Base-by-base conservation (phyloP, 2,113 vertebrate genomes). In the Notothenia rossii region DNA sequence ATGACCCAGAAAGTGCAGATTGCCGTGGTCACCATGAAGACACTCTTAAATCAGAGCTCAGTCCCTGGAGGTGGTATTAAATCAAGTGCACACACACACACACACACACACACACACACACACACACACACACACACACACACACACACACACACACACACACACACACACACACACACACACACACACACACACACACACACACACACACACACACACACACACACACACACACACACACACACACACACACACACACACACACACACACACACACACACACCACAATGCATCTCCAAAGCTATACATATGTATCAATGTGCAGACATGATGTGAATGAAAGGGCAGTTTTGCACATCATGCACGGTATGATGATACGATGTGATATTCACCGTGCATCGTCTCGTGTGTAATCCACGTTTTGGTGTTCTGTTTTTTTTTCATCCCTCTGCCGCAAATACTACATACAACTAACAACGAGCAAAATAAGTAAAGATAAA, bases 1-100 rank as follows among this genome's bases (percentile, higher is more conserved):
- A 76, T 87, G 87, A 91, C 79, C 78, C 60, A 79, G 82, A 91
- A 83, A 89, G 72, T 71, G 72, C 50, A 70, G 78, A 71, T 80
- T 74, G 74, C 58, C 1, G 46, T 29, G 68, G 58, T 72, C 18
- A 63, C 71, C 62, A 69, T 82, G 85, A 85, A 86, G 82, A 86
- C 12, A 12, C 71, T 80, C 56, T 83, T 87, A 89, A 89, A 91
- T 91, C 86, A 91, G 40, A 59, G 66, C 68, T 60, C 70, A 43
- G 67, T 78, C 75, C 73, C 77, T 72, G 51, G 79, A 81, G 70
- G 29, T 76, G 83, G 36, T 75, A 29, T 87, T 92, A 86, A 90
- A 89, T 91, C 90, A 91, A 78, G 54, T 54, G 12, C 33, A 9
- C 40, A 45, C 69, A 3, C 72, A 48, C 72, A 50, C 25, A 10